Conservation (phyloP, 2,113 vertebrate genomes). For the Corythornis vintsioides region DNA sequence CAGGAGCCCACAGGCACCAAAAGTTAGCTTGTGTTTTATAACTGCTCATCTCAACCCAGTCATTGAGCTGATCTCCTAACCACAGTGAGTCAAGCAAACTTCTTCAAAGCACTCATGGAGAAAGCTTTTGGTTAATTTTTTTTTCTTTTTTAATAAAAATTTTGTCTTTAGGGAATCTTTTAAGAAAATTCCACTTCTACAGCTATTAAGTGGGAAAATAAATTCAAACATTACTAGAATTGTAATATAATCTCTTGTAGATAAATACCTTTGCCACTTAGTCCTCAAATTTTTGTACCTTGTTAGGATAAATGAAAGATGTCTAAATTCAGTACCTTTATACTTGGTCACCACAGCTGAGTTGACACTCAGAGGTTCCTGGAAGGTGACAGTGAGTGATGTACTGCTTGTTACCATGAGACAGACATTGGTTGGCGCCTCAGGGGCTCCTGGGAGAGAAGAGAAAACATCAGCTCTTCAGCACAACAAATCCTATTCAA, state of each 20-base stretch:
- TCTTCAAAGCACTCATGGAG: slow-evolving; percentile 44
- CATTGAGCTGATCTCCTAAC: slow-evolving; percentile 42
- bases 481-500: slow-evolving; percentile 79
- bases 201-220: neutral
- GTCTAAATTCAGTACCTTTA: slow-evolving; percentile 82
- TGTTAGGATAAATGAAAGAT: slow-evolving; percentile 10
- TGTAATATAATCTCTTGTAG: neutral
- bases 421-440: slow-evolving; percentile 88
- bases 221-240: neutral
- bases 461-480: slow-evolving; percentile 73
- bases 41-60: slow-evolving; percentile 59
- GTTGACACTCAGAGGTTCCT: slow-evolving; percentile 91
- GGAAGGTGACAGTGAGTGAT: slow-evolving; percentile 92
- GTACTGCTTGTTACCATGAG: slow-evolving; percentile 90
- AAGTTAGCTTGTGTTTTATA: slow-evolving; percentile 54
- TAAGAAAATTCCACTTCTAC: neutral
- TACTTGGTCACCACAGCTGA: slow-evolving; percentile 94
- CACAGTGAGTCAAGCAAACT: slow-evolving; percentile 46
- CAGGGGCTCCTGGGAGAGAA: slow-evolving; percentile 86
- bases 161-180: slow-evolving; percentile 1
- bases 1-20: slow-evolving; percentile 64
- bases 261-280: neutral
- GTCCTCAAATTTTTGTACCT: neutral
- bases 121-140: slow-evolving; percentile 41
- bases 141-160: neutral